Evolutionary conservation across 2,797 vertebrate genomes (phyloP), one percentile per base, ranked within the genome.

Genomic region (Gallinago stenura): DNA sequence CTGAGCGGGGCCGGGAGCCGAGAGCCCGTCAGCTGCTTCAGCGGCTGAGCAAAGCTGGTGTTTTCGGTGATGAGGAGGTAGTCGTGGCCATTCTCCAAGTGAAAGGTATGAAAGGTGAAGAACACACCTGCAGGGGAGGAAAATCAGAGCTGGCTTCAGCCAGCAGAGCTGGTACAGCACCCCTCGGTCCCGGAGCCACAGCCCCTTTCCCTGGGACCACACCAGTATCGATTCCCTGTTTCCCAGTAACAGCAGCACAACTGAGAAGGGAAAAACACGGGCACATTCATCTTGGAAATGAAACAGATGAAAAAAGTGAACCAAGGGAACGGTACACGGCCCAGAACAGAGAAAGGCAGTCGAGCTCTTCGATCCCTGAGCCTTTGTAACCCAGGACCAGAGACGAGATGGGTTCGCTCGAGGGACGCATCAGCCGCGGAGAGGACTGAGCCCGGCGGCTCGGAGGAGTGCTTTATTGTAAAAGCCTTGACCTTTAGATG

Each of bases 21-120:
- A 1, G 99, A 99, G 30, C 99, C 99, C 0, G 99, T 99, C 84
- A 99, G 98, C 70, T 98, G 99, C 98, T 99, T 97, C 83, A 99
- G 98, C 0, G 99, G 99, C 93, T 99, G 99, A 3, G 98, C 98
- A 90, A 99, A 99, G 97, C 99, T 99, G 96, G 98, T 96, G 1
- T 99, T 99, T 97, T 99, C 99, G 0, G 99, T 99, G 95, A 99
- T 98, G 83, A 99, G 95, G 87, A 99, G 98, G 97, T 99, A 99
- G 96, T 99, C 99, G 0, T 99, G 99, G 43, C 99, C 99, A 1
- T 99, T 99, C 97, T 99, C 99, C 92, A 99, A 97, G 96, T 99
- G 99, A 94, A 99, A 99, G 8, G 99, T 99, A 94, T 99, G 99
- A 87, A 99, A 99, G 75, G 98, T 99, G 90, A 99, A 99, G 97